Percentiles rank a stretch among this genome's conserved stretches.
Conservation (phyloP, 2,797 vertebrate genomes). For the Telmatherina bonti region DNA sequence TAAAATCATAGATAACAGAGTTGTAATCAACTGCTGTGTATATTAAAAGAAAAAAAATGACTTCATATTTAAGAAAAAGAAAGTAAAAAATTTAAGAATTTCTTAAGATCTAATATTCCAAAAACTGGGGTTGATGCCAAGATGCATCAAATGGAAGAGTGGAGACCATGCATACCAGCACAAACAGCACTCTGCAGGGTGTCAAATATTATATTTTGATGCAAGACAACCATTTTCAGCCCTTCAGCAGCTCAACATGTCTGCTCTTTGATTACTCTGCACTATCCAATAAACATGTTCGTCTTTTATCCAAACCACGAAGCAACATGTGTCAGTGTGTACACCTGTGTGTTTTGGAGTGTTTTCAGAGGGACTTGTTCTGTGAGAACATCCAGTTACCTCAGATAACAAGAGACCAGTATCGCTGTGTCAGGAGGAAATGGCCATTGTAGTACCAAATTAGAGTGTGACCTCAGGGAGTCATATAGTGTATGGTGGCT, state of each 20-base stretch:
- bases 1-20: too few species aligned
- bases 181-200: neutral
- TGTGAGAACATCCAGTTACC: slow-evolving; percentile 43
- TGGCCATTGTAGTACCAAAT: slow-evolving; percentile 69
- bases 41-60: too few species aligned
- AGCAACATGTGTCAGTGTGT: neutral
- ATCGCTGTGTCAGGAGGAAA: slow-evolving; percentile 52
- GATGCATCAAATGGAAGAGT: neutral
- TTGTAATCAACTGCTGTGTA: too few species aligned
- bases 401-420: slow-evolving; percentile 29
- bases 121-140: neutral
- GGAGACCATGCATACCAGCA: neutral
- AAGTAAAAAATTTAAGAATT: too few species aligned
- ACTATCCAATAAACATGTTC: slow-evolving; percentile 10
- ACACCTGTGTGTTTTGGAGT: slow-evolving; percentile 1
- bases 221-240: neutral
- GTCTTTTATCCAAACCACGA: neutral
- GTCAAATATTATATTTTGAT: neutral
- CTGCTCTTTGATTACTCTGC: neutral
- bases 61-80: too few species aligned
- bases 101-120: too few species aligned
- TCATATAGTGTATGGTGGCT: neutral
- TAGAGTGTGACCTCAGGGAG: slow-evolving; percentile 50
- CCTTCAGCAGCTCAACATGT: neutral
- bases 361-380: slow-evolving; percentile 13